A percentile compares a stretch with the other conserved stretches of the same genome.
These are phyloP conservation scores for Archaeoteleia sp. DNA, from an alignment of 2,888 invertebrate genomes.

Conservation along the genomic window DNA sequence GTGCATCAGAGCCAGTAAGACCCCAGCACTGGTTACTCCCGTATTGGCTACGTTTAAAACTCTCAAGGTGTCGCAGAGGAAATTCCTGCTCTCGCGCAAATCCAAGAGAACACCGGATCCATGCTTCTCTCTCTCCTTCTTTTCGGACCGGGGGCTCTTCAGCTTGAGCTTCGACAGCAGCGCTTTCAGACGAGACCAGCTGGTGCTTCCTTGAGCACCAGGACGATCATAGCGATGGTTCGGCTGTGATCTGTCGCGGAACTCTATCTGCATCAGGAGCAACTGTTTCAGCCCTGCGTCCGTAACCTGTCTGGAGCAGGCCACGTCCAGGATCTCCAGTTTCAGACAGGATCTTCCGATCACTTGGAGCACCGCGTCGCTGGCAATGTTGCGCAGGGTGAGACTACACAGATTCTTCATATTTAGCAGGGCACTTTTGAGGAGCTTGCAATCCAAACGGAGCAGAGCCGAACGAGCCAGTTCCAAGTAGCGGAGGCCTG, in stretches of 20 bases:
- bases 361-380: slow-evolving; percentile 71
- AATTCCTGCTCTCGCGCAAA: slow-evolving; percentile 70
- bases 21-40: slow-evolving; percentile 71
- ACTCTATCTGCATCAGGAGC: slow-evolving; percentile 69
- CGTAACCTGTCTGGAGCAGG: slow-evolving; percentile 74
- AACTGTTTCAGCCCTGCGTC: slow-evolving; percentile 72
- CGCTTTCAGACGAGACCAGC: slow-evolving; percentile 68
- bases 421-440: slow-evolving; percentile 69
- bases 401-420: slow-evolving; percentile 70
- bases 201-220: slow-evolving; percentile 55
- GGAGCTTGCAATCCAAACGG: slow-evolving; percentile 71
- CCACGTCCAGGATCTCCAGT: slow-evolving; percentile 71
- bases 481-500: slow-evolving; percentile 71
- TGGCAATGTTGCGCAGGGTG: slow-evolving; percentile 74
- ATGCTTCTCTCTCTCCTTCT: slow-evolving; percentile 59
- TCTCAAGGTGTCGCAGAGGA: slow-evolving; percentile 71
- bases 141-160: slow-evolving; percentile 57
- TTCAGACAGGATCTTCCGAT: slow-evolving; percentile 73
- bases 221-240: not conserved
- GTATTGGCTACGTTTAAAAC: slow-evolving; percentile 74
- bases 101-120: slow-evolving; percentile 66
- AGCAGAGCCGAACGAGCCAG: slow-evolving; percentile 72
- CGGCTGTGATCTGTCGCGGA: slow-evolving; percentile 66
- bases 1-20: slow-evolving; percentile 70
- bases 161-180: slow-evolving; percentile 63